Percentiles rank a stretch among this genome's conserved stretches.
These are phyloP conservation scores for Epinephelus fuscoguttatus DNA, from an alignment of 2,113 vertebrate species.

Conservation along the genomic window DNA sequence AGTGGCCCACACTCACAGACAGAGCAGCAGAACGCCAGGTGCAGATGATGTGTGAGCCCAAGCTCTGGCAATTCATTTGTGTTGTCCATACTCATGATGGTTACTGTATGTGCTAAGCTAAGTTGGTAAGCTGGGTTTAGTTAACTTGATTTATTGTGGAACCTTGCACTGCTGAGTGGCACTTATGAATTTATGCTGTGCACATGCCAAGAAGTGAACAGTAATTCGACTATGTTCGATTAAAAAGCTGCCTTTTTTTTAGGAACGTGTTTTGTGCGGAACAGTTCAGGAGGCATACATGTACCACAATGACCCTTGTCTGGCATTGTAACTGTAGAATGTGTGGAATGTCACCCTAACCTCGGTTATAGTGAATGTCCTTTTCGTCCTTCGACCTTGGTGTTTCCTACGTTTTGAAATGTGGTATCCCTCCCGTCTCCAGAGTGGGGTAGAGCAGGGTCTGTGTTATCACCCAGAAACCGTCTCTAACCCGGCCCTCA, in stretches of 20 bases:
- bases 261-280: background rate
- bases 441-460: background rate
- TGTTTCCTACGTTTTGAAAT: slow-evolving; percentile 34
- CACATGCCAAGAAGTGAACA: background rate
- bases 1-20: too few species aligned
- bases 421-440: slow-evolving; percentile 1
- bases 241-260: background rate
- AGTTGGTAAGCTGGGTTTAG: background rate
- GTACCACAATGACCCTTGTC: background rate
- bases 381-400: background rate
- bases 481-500: slow-evolving; percentile 25
- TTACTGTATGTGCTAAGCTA: background rate
- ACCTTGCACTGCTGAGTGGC: background rate
- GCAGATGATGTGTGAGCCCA: background rate
- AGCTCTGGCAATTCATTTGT: background rate
- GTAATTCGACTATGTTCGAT: background rate
- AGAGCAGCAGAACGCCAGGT: too few species aligned
- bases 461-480: slow-evolving; percentile 55
- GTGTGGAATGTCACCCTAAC: background rate
- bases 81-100: background rate
- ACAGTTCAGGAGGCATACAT: background rate
- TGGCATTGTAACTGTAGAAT: background rate
- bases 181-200: background rate
- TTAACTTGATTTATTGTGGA: background rate
- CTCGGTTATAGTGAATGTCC: background rate